phyloP scores from a whole-genome alignment of 2,113 vertebrate species.

The Morone saxatilis region DNA sequence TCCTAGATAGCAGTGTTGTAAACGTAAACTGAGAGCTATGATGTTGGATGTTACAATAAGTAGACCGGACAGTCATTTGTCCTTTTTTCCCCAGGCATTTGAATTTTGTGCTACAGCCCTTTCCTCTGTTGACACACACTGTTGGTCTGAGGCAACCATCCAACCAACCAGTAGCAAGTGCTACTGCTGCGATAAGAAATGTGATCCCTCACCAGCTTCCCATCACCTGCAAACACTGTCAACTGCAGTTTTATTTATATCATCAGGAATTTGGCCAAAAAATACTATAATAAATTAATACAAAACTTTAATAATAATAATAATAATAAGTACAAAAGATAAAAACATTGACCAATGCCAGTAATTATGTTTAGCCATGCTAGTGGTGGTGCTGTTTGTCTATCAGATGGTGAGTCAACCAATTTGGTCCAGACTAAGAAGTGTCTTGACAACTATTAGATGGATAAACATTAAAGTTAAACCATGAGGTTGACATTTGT shows the following conservation, averaged over 20 bases:
- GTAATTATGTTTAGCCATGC: too few relatives aligned
- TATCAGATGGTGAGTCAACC: background rate
- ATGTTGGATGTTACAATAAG: too few relatives aligned
- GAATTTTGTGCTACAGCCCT: background rate
- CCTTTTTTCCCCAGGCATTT: background rate
- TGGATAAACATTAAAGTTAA: background rate
- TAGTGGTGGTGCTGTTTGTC: too few relatives aligned
- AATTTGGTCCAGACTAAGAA: background rate
- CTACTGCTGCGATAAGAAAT: background rate
- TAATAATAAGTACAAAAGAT: too few relatives aligned
- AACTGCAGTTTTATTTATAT: background rate
- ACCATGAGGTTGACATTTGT: background rate
- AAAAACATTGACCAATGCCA: too few relatives aligned
- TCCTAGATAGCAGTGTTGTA: too few relatives aligned
- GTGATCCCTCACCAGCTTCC: conserved; percentile 4
- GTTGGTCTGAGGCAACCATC: conserved; percentile 13
- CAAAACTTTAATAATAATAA: too few relatives aligned
- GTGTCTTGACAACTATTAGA: background rate
- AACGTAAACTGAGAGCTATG: too few relatives aligned
- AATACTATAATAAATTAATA: too few relatives aligned
- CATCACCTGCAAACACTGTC: background rate
- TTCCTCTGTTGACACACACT: conserved; percentile 1
- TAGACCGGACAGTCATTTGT: background rate
- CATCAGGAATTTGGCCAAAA: background rate
- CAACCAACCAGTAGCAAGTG: background rate